Base-by-base conservation (phyloP, 2,888 invertebrate species). In the Phaedon cochleariae region DNA sequence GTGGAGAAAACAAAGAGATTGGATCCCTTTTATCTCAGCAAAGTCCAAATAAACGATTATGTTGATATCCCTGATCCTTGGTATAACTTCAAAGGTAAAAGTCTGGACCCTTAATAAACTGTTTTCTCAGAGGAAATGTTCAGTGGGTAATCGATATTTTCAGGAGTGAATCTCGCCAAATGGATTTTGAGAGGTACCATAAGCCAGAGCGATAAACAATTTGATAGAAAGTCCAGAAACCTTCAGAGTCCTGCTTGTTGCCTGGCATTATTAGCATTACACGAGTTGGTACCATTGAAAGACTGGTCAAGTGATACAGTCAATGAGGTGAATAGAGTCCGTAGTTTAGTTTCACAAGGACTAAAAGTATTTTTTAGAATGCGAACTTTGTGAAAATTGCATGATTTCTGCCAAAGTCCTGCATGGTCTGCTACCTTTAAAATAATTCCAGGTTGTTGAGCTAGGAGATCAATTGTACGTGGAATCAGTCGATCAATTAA, bases 211-310 rank as follows among this genome's bases (percentile, higher is more conserved):
- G 78, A 80, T 63, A 69, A 73, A 15, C 73, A 76, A 34, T 83
- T 85, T 62, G 74, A 81, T 0, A 77, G 79, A 15, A 79, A 81
- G 21, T 82, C 78, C 2, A 77, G 81, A 49, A 85, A 85, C 17
- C 69, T 71, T 17, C 86, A 86, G 71, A 84, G 85, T 6, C 80
- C 85, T 0, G 83, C 85, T 1, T 84, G 82, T 59, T 81, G 85
- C 6, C 76, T 84, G 0, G 77, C 83, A 3, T 82, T 82, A 6
- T 65, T 86, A 41, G 75, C 84, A 0, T 79, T 76, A 34, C 79
- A 81, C 1, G 75, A 73, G n/a, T 73, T 83, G 9, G 76, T 75
- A 1, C 66, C 77, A 0, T 77, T 83, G 0, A 69, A 74, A 55
- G 76, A 77, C n/a, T 86, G 83, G 83, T 70, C 67, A 18, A 61